Percentiles rank a stretch among this genome's conserved stretches.
Conservation (phyloP, 64 coral and sea anemone species). For the Catalaphyllia jardinei region DNA sequence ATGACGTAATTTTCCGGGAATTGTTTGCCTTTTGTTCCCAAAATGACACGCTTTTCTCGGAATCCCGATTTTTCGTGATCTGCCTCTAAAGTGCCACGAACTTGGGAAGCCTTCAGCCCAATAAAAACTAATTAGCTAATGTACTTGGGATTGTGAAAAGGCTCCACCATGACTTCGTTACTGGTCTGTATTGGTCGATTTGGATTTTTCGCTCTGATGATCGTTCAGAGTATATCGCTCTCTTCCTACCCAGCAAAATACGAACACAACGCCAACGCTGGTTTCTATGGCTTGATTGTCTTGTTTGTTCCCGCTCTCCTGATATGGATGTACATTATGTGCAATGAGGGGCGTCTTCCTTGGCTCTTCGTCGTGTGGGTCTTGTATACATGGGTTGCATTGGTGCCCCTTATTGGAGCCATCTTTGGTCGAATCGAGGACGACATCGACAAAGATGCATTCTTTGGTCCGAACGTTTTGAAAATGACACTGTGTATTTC, state of each 20-base stretch:
- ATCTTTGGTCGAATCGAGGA: conserved; percentile 39
- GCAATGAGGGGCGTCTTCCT: background rate
- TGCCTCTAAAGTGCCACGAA: too few species aligned
- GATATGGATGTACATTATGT: background rate
- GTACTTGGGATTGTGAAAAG: too few species aligned
- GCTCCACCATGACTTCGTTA: background rate
- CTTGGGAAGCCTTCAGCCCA: too few species aligned
- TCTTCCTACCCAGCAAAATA: background rate
- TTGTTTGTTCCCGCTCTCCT: background rate
- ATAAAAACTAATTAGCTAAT: too few species aligned
- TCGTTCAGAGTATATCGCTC: background rate
- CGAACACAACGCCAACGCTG: background rate
- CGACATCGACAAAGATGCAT: background rate
- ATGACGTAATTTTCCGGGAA: too few species aligned
- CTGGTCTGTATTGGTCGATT: background rate
- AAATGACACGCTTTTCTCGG: too few species aligned
- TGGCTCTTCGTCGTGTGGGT: conserved; percentile 52
- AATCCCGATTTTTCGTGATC: too few species aligned
- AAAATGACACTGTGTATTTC: conserved; percentile 64
- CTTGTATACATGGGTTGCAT: background rate
- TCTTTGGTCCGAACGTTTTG: conserved; percentile 61
- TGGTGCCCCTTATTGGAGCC: conserved; percentile 15
- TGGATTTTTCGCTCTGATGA: background rate
- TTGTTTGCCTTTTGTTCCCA: too few species aligned
- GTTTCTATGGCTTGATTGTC: background rate